Evolutionary conservation across 1,140 invertebrate species (phyloP).

Genomic region (Plectrocnemia conspersa): DNA sequence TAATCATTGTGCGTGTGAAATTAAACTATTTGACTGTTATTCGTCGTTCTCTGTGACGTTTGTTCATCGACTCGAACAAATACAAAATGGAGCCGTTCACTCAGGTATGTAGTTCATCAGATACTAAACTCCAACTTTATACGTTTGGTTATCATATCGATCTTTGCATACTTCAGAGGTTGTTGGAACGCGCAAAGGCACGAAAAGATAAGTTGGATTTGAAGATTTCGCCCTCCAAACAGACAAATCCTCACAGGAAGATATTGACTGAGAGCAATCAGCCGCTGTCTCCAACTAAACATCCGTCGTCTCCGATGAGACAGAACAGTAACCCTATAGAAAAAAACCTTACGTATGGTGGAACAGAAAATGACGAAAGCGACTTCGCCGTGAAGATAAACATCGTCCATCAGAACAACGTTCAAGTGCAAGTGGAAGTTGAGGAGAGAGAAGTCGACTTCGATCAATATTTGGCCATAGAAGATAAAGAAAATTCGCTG

Average conservation of each 20-base stretch:
- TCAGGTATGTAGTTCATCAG: slow-evolving; percentile 42
- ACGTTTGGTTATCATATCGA: slow-evolving; percentile 27
- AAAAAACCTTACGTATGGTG: slow-evolving; percentile 36
- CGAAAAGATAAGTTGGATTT: slow-evolving; percentile 50
- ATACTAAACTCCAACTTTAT: slow-evolving; percentile 31
- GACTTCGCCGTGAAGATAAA: slow-evolving; percentile 50
- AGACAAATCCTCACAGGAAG: slow-evolving; percentile 43
- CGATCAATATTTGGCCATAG: slow-evolving; percentile 27
- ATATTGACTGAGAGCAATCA: slow-evolving; percentile 44
- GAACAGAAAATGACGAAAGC: slow-evolving; percentile 36
- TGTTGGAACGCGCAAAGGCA: slow-evolving; percentile 48
- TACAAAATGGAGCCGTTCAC: slow-evolving; percentile 45
- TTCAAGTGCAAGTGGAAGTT: slow-evolving; percentile 50
- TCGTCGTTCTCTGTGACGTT: too few species aligned
- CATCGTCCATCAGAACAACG: slow-evolving; percentile 49
- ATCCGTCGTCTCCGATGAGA: slow-evolving; percentile 23
- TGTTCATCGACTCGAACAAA: too few species aligned
- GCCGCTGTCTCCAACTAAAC: slow-evolving; percentile 39
- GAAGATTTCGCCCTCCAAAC: slow-evolving; percentile 46
- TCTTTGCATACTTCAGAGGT: slow-evolving; percentile 44
- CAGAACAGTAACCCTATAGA: slow-evolving; percentile 18
- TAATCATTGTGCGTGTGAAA: background rate
- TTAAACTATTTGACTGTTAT: too few species aligned
- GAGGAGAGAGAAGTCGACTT: slow-evolving; percentile 43
- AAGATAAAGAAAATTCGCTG: slow-evolving; percentile 13